phyloP scores from a whole-genome alignment of 2,888 invertebrate species.

The Apantesis nais region DNA sequence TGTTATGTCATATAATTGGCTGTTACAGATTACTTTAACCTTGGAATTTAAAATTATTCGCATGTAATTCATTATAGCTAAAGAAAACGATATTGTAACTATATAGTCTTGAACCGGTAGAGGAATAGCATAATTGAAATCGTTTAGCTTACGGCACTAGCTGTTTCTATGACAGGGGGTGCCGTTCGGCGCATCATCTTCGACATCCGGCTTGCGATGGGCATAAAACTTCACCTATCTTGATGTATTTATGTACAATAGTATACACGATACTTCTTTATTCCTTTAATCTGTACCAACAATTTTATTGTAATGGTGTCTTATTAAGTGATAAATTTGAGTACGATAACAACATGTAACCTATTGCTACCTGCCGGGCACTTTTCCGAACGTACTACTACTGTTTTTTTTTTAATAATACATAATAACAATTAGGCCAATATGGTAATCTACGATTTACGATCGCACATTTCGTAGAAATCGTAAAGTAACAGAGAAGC shows the following conservation, averaged over 20 bases:
- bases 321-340: neutral
- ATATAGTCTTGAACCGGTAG: neutral
- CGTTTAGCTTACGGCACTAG: neutral
- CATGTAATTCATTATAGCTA: neutral
- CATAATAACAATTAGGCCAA: neutral
- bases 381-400: neutral
- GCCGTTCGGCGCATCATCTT: neutral
- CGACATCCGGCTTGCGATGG: neutral
- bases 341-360: neutral
- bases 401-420: neutral
- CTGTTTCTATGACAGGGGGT: neutral
- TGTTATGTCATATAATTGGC: constrained; percentile 1
- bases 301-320: neutral
- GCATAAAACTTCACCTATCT: neutral
- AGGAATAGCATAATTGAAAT: neutral
- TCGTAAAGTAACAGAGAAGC: neutral
- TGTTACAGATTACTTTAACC: constrained; percentile 3
- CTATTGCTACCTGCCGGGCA: neutral
- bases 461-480: neutral
- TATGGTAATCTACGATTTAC: neutral
- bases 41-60: neutral
- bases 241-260: neutral
- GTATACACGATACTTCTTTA: neutral
- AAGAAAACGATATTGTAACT: neutral
- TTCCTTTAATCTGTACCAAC: neutral